A percentile compares a stretch with the other conserved stretches of the same genome.
Evolutionary conservation across 37 sponge, comb jelly and placozoan genomes (phyloP).

Genomic region (Chondrilla cf. caribensis): DNA sequence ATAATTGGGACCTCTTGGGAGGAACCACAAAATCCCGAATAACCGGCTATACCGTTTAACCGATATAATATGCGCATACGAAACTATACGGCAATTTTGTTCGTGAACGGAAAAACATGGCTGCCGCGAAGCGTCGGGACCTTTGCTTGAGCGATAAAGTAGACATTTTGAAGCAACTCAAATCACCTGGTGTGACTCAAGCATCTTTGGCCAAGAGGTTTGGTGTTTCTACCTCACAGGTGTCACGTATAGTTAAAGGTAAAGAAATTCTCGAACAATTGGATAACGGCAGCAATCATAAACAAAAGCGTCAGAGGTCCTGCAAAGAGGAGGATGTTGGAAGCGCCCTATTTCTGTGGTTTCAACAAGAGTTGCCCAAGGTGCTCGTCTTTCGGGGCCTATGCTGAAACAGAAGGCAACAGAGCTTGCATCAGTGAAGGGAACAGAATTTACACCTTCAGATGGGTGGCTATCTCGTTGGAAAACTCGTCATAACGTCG

Average conservation of each 20-base stretch:
- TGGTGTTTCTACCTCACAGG: slow-evolving; percentile 5
- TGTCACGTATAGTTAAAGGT: not conserved
- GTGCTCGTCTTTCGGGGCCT: slow-evolving; percentile 23
- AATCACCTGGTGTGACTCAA: not conserved
- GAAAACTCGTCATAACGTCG: slow-evolving; percentile 20
- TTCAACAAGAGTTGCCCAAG: slow-evolving; percentile 29
- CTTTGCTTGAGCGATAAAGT: not conserved
- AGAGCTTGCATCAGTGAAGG: slow-evolving; percentile 2
- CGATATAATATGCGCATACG: not conserved
- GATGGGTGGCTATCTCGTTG: slow-evolving; percentile 41
- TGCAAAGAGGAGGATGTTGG: slow-evolving; percentile 25
- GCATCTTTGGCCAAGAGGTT: not conserved
- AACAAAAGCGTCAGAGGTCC: not conserved
- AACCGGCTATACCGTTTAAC: not conserved
- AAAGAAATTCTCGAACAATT: not conserved
- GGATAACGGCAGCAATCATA: not conserved
- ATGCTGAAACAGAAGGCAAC: slow-evolving; percentile 31
- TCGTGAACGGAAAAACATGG: not conserved
- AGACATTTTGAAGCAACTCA: not conserved
- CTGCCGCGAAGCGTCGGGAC: not conserved
- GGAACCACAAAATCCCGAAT: not conserved
- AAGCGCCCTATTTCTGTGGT: slow-evolving; percentile 14
- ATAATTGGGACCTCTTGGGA: not conserved
- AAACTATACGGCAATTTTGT: not conserved
- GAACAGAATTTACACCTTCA: slow-evolving; percentile 19